Evolutionary conservation across 2,888 invertebrate genomes (phyloP).

Genomic region (Gibbula magus): DNA sequence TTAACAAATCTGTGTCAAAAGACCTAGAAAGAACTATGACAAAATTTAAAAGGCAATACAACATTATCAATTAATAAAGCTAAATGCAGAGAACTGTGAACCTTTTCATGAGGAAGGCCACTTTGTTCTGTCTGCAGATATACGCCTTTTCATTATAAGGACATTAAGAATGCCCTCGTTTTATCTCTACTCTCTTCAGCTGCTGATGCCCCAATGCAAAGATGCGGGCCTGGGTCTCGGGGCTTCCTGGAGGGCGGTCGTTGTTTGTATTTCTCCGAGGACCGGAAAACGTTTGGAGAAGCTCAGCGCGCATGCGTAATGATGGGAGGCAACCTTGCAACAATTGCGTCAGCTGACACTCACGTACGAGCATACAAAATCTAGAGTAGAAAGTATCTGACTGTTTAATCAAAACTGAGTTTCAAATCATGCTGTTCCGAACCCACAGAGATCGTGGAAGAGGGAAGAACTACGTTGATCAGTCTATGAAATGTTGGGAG

Average conservation of each 20-base stretch:
- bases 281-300: neutral
- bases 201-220: neutral
- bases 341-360: neutral
- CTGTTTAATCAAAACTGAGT: no score
- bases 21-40: no score
- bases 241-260: constrained; percentile 2
- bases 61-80: no score
- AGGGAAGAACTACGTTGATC: neutral
- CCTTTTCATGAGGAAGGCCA: no score
- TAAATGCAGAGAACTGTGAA: no score
- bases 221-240: constrained; percentile 20
- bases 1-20: no score
- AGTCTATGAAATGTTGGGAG: neutral
- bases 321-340: constrained; percentile 25
- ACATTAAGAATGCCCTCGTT: no score
- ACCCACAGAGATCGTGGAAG: no score
- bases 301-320: constrained; percentile 23
- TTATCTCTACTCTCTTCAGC: neutral
- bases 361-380: neutral
- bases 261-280: constrained; percentile 20
- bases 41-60: no score
- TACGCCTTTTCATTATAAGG: no score
- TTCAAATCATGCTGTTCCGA: no score
- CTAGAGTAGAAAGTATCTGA: neutral
- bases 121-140: no score